Percentiles rank a stretch among this genome's conserved stretches.
These are phyloP conservation scores for Palythoa heliodiscus DNA, from an alignment of 92 coral and sea anemone species.

Conservation along the genomic window DNA sequence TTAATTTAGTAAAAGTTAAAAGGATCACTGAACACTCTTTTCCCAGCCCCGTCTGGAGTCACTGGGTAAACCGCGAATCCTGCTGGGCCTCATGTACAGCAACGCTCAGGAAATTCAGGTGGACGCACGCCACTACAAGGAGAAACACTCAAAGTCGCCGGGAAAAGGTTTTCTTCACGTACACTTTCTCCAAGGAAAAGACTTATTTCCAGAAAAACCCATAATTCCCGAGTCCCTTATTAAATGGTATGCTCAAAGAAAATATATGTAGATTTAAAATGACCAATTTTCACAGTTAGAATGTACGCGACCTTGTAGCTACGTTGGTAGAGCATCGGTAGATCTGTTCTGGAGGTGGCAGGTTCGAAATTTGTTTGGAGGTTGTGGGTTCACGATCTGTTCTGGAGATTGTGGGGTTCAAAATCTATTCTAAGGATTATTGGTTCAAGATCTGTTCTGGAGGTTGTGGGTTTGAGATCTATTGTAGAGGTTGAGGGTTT, in stretches of 20 bases:
- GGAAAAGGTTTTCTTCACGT: slow-evolving; percentile 94
- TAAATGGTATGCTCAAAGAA: slow-evolving; percentile 72
- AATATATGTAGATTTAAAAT: neutral
- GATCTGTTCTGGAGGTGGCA: too few relatives aligned
- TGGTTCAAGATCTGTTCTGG: too few relatives aligned
- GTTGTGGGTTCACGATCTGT: too few relatives aligned
- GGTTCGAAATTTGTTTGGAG: too few relatives aligned
- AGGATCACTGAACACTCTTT: neutral
- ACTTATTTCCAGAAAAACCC: slow-evolving; percentile 63
- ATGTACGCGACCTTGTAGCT: neutral
- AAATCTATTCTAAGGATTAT: too few relatives aligned
- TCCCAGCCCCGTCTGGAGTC: slow-evolving; percentile 79
- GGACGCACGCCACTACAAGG: slow-evolving; percentile 90
- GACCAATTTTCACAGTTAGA: neutral
- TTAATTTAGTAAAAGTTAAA: too few relatives aligned
- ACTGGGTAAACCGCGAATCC: slow-evolving; percentile 78
- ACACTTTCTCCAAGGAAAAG: slow-evolving; percentile 81
- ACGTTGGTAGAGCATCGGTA: too few relatives aligned
- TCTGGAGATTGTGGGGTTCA: too few relatives aligned
- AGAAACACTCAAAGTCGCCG: slow-evolving; percentile 65
- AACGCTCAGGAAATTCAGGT: slow-evolving; percentile 89
- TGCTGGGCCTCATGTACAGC: slow-evolving; percentile 97
- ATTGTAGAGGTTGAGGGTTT: too few relatives aligned
- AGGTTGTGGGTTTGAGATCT: too few relatives aligned
- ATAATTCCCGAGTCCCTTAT: slow-evolving; percentile 66